Percentiles rank a stretch among this genome's conserved stretches.
Conservation (phyloP, 2,888 invertebrate genomes). For the Metallyticus violacea region DNA sequence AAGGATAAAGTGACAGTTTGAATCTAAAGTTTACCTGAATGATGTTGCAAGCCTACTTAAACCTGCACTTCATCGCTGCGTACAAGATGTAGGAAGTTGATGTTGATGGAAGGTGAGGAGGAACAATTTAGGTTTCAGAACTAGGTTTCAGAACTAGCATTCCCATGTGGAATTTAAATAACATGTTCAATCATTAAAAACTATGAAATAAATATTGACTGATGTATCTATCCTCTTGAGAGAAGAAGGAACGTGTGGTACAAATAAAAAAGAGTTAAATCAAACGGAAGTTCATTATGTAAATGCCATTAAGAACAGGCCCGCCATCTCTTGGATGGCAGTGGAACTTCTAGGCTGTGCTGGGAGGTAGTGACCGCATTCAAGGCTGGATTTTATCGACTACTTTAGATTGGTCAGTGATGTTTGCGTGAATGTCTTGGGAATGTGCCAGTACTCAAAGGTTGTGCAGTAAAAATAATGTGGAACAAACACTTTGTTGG, state of each 20-base stretch:
- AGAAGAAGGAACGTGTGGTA: not conserved
- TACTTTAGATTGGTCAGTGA: conserved; percentile 29
- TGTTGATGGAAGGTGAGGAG: too few relatives aligned
- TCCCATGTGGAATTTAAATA: too few relatives aligned
- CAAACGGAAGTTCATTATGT: conserved; percentile 28
- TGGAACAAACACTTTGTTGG: not conserved
- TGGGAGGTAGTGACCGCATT: conserved; percentile 28
- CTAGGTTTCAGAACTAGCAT: too few relatives aligned
- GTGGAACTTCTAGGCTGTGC: not conserved
- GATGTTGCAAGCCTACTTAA: too few relatives aligned
- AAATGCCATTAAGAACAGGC: not conserved
- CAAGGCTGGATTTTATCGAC: conserved; percentile 32
- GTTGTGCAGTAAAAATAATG: not conserved
- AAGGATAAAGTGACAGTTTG: too few relatives aligned
- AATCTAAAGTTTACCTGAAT: too few relatives aligned
- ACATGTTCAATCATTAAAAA: too few relatives aligned
- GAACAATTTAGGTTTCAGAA: too few relatives aligned
- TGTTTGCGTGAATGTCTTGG: conserved; percentile 1
- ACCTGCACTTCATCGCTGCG: too few relatives aligned
- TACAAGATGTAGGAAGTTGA: too few relatives aligned
- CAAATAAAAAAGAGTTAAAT: not conserved
- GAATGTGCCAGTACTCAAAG: not conserved
- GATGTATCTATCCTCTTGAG: too few relatives aligned
- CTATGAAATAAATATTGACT: too few relatives aligned
- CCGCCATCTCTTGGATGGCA: not conserved